These are phyloP conservation scores for Panorpa germanica DNA, from an alignment of 2,888 invertebrate genomes.

Conservation along the genomic window DNA sequence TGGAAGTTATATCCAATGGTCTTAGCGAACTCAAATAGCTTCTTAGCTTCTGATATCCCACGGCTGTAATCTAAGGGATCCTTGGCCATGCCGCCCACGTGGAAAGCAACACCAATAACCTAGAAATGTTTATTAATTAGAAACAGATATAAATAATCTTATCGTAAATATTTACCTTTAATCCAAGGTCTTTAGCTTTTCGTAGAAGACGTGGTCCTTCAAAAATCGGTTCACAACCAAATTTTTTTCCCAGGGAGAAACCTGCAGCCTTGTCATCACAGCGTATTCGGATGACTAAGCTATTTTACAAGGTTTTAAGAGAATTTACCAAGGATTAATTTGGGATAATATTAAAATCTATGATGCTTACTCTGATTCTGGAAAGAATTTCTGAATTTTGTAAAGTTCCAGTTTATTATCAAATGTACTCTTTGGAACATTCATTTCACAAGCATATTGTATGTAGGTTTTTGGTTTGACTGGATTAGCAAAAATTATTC, in stretches of 20 bases:
- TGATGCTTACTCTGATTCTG: constrained; percentile 61
- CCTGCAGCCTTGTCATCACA: constrained; percentile 70
- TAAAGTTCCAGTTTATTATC: constrained; percentile 75
- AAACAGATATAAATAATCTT: too few relatives aligned
- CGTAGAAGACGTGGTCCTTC: constrained; percentile 60
- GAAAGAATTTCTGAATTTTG: constrained; percentile 64
- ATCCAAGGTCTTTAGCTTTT: constrained; percentile 52
- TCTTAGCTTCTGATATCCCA: constrained; percentile 53
- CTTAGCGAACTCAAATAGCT: constrained; percentile 53
- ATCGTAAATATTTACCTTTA: constrained; percentile 33
- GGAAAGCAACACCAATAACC: constrained; percentile 71
- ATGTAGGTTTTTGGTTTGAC: constrained; percentile 58
- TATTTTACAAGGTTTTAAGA: too few relatives aligned
- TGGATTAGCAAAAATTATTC: constrained; percentile 63
- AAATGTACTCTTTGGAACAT: constrained; percentile 70
- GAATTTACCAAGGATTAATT: too few relatives aligned
- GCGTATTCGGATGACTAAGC: constrained; percentile 74
- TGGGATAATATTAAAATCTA: too few relatives aligned
- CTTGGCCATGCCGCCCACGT: constrained; percentile 84
- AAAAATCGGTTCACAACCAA: constrained; percentile 65
- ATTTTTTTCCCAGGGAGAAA: constrained; percentile 84
- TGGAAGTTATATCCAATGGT: constrained; percentile 57
- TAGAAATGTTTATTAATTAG: too few relatives aligned
- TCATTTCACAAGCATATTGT: constrained; percentile 45
- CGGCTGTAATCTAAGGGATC: constrained; percentile 66